Base-by-base conservation (phyloP, 2,113 vertebrate genomes). In the Sus scrofa region DNA sequence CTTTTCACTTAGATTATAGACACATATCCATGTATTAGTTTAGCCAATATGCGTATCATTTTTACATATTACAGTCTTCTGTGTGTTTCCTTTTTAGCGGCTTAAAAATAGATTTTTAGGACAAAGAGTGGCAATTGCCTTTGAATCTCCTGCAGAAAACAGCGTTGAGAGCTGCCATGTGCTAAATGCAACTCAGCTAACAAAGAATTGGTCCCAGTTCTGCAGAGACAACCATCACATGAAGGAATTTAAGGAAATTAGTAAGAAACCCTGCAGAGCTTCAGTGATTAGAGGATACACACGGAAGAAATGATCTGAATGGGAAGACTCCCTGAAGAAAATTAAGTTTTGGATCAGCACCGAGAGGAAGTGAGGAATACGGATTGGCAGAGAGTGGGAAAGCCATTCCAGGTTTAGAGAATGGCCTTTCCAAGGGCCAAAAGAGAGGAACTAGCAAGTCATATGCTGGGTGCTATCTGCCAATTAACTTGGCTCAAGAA, bases 401-500 rank as follows among this genome's bases (percentile, higher is more conserved):
- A 95, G 79, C 34, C 44, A 78, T 65, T 96, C 85, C 81, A 83
- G 27, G 79, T 70, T 96, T 60, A 58, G 63, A 78, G 71, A 87
- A 86, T 39, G 70, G 63, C n/a, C n/a, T 96, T 87, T 93, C 86
- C 39, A 93, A 83, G 24, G 63, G n/a, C 75, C 20, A 1, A 74
- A 39, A 70, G 62, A 89, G 39, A 79, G 65, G 73, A 93, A 60
- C 50, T 44, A 83, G 92, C 89, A 50, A 63, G 92, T 97, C 97
- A 96, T 95, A 86, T 93, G 89, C 86, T 91, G 60, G 75, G 32
- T 95, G 83, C 86, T 75, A 50, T 85, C 84, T 96, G 97, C 96
- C 97, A 96, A 77, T 63, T 79, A 85, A 88, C 93, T 97, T 97
- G 96, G 96, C 97, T 63, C 73, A 50, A 44, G 77, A 95, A 89